Evolutionary conservation across 2,888 invertebrate species (phyloP), one percentile per base, ranked within the genome.

Genomic region (Lomographa bimaculata): DNA sequence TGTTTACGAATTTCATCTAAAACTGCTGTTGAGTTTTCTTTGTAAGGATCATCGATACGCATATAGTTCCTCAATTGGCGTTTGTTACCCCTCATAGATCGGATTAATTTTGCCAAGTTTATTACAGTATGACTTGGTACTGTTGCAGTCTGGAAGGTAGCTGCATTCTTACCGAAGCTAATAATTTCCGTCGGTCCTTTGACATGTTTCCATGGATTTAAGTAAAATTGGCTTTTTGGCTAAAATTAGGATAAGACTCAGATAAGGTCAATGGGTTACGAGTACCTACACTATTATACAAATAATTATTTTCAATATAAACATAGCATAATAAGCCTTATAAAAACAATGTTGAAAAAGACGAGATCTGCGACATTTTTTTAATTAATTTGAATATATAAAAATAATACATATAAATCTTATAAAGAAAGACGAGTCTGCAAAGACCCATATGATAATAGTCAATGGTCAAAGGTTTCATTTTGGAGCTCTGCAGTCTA

Each of bases 161-260:
- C 46, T 6, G 81, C 84, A 8, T 68, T 57, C 5, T 46, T 11
- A 28, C 56, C 43, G 26, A 84, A 79, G 1, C 62, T 43, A 19
- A 86, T 54, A 28, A 84, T 54, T 60, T 69, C 71, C 14, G 65
- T 55, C 16, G 27, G 6, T 1, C 20, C 4, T 34, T 43, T 57
- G 16, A 69, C 60, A 6, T 27, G 47, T 9, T 29, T 56, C 84
- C 85, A 85, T 18, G 83, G 82, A 52, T 50, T 77, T 1, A 75
- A 29, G 59, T 65, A 78, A 11, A 58, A 37, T 29, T 41, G 1
- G n/a, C 6, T 7, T 11, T 7, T 12, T 7, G 9, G 3, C 21
- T 23, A 32, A 7, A 32, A 30, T 14, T 14, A 3, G 14, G 3
- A 14, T 14, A 14, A 14, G 3, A 14, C 14, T n/a, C n/a, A n/a